These are phyloP conservation scores for Pseudobourletiella spinata DNA, from an alignment of 1,140 invertebrate species.

Conservation along the genomic window DNA sequence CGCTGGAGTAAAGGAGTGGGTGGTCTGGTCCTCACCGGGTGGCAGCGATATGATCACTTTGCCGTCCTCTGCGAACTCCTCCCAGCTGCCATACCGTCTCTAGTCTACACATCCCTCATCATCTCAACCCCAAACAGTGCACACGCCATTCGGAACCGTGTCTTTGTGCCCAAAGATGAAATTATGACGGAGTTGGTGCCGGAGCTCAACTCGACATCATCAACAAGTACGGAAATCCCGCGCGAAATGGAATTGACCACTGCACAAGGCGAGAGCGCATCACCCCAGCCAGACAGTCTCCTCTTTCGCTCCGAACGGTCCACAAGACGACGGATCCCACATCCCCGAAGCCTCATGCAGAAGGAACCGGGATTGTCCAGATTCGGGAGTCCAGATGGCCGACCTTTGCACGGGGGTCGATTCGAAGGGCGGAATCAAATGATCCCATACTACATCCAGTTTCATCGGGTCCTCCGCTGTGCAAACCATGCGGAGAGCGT, in stretches of 20 bases:
- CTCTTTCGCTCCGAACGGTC: not conserved
- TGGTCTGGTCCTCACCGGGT: conserved; percentile 41
- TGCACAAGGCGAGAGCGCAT: too few species aligned
- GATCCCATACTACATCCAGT: conserved; percentile 9
- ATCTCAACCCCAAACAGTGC: conserved; percentile 19
- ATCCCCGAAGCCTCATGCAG: conserved; percentile 26
- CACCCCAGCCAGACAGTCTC: not conserved
- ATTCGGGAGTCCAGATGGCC: not conserved
- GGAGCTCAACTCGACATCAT: not conserved
- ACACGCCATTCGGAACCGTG: conserved; percentile 18
- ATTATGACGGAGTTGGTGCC: not conserved
- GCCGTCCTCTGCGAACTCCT: conserved; percentile 84
- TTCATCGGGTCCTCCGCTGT: conserved; percentile 26
- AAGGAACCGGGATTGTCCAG: conserved; percentile 6
- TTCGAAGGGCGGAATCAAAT: not conserved
- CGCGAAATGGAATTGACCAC: too few species aligned
- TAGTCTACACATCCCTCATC: conserved; percentile 41
- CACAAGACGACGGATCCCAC: conserved; percentile 20
- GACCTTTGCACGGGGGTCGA: not conserved
- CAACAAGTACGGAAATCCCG: not conserved
- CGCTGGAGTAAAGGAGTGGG: conserved; percentile 52
- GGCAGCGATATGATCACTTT: conserved; percentile 73
- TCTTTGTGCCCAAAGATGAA: conserved; percentile 21
- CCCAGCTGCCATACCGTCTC: conserved; percentile 68
- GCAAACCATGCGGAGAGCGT: conserved; percentile 21